Percentiles rank a stretch among this genome's conserved stretches.
phyloP scores from a whole-genome alignment of 2,888 invertebrate genomes.

The Carcina quercana region DNA sequence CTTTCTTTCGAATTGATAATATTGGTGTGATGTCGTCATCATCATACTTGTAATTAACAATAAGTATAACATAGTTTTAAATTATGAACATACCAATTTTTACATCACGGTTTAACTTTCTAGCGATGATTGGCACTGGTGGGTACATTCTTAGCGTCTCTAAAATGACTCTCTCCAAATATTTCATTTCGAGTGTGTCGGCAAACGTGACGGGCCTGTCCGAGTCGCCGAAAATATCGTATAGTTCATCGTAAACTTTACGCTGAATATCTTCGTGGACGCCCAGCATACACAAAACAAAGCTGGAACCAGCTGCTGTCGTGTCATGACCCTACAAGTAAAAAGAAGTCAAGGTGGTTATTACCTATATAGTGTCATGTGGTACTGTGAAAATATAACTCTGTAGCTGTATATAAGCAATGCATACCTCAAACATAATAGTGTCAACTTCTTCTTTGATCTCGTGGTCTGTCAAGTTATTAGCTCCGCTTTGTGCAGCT shows the following conservation, averaged over 20 bases:
- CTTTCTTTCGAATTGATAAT: too few species aligned
- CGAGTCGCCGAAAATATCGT: slow-evolving; percentile 84
- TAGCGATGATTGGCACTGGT: slow-evolving; percentile 85
- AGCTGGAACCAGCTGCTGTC: slow-evolving; percentile 85
- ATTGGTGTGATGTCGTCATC: too few species aligned
- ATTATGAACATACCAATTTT: slow-evolving; percentile 72
- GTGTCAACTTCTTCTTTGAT: slow-evolving; percentile 91
- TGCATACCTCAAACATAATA: slow-evolving; percentile 87
- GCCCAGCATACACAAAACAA: slow-evolving; percentile 88
- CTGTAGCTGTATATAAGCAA: not conserved
- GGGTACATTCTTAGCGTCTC: slow-evolving; percentile 86
- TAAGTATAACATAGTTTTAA: too few species aligned
- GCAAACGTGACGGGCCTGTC: slow-evolving; percentile 84
- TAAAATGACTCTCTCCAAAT: slow-evolving; percentile 84
- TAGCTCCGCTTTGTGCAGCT: slow-evolving; percentile 83
- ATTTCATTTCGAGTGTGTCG: slow-evolving; percentile 87
- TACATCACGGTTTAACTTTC: slow-evolving; percentile 80
- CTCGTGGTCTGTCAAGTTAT: slow-evolving; percentile 81
- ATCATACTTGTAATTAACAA: too few species aligned
- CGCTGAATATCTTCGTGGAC: slow-evolving; percentile 86
- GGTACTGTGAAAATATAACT: not conserved
- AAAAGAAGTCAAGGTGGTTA: not conserved
- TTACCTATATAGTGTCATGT: not conserved
- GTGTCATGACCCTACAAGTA: slow-evolving; percentile 59
- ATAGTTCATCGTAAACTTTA: slow-evolving; percentile 81